Conservation (phyloP, 2,113 vertebrate species). For the Helogale parvula region DNA sequence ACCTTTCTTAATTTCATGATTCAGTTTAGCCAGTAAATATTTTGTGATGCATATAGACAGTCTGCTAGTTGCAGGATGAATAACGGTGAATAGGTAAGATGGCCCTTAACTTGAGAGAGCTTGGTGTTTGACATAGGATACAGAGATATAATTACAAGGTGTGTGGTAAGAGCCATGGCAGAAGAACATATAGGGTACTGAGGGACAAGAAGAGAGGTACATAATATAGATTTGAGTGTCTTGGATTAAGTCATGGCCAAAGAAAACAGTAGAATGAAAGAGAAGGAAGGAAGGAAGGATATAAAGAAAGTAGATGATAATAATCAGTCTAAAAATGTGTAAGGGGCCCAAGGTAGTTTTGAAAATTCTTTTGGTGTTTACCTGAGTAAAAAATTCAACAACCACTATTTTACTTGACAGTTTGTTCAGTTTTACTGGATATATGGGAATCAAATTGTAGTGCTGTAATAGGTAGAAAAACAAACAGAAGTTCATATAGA, state of each 20-base stretch:
- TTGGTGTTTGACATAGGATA: not conserved
- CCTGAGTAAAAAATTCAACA: not conserved
- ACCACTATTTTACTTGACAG: not conserved
- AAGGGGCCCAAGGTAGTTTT: not conserved
- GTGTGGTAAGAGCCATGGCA: not conserved
- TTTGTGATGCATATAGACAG: not conserved
- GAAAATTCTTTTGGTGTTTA: not conserved
- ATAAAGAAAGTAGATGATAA: not conserved
- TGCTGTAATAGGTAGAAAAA: not conserved
- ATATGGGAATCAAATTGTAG: not conserved
- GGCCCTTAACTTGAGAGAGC: not conserved
- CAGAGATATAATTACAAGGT: not conserved
- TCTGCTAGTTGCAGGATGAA: not conserved
- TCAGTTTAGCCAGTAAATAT: not conserved
- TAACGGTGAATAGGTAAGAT: not conserved
- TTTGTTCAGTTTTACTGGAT: not conserved
- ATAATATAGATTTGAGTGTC: not conserved
- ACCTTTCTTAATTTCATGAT: not conserved
- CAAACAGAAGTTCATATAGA: not conserved
- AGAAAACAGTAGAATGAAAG: not conserved
- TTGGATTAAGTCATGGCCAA: not conserved
- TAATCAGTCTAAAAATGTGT: not conserved
- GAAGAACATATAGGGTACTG: not conserved
- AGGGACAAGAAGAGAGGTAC: not conserved
- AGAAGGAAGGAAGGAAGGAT: no score